Base-by-base conservation (phyloP, 1,140 invertebrate genomes). In the Zaprionus camerounensis region DNA sequence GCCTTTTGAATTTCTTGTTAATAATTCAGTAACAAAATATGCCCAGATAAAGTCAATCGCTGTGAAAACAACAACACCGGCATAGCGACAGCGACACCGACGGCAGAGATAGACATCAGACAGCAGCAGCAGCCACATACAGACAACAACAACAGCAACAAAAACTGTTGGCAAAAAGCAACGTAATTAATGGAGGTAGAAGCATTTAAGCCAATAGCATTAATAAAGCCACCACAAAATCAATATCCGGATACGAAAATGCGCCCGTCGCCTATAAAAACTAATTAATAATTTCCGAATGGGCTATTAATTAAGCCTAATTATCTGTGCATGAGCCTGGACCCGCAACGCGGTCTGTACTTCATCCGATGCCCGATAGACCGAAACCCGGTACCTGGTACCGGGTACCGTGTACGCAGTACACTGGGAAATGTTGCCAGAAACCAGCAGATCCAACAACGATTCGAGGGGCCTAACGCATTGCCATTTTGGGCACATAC, bases 261-360 rank as follows among this genome's bases (percentile, higher is more conserved):
- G 78, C 88, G 84, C 83, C 87, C 86, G 86, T 86, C 90, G 88
- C 91, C 77, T 87, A 91, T 90, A 92, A 92, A 92, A 92, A 92
- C 91, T 92, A 92, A 92, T 92, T 92, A 92, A 92, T 92, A 92
- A 92, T 92, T 92, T 92, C 86, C 91, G 91, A 92, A 92, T 92
- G 91, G 91, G 86, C 91, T 92, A 92, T 92, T 92, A 92, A 92
- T 92, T 92, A 92, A 92, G 90, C 88, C 91, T 92, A 92, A 92
- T 92, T 92, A 92, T 91, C 82, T 88, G 84, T 88, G 84, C 84
- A 87, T 88, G 84, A 79, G 84, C 78, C 83, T 67, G 83, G 82
- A 86, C 79, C 82, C 82, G 82, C 82, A 85, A 81, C 81, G 85
- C 81, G 82, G 84, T 85, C 74, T 63, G 82, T 82, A 76, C 82